Percentiles rank a stretch among this genome's conserved stretches.
These are phyloP conservation scores for Oxystoma pomonae DNA, from an alignment of 2,888 invertebrate genomes.

Conservation along the genomic window DNA sequence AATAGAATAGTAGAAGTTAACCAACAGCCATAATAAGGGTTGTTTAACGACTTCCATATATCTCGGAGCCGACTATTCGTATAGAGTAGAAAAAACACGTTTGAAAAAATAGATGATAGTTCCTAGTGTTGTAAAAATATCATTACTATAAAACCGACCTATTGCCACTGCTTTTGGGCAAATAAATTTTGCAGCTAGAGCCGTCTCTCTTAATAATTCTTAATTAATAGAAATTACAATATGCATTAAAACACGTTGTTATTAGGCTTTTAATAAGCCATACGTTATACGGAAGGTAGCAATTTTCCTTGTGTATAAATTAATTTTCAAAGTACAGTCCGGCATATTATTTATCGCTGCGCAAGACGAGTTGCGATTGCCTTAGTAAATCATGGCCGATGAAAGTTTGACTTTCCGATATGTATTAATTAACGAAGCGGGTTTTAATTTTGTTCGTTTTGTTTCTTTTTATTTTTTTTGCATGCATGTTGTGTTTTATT, in stretches of 20 bases:
- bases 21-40: too few relatives aligned
- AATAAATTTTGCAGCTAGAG: slow-evolving; percentile 37
- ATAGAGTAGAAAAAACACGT: too few relatives aligned
- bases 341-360: not conserved
- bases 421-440: slow-evolving; percentile 31
- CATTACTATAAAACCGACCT: too few relatives aligned
- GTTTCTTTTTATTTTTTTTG: not conserved
- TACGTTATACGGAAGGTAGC: slow-evolving; percentile 33
- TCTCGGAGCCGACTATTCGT: too few relatives aligned
- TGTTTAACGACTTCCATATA: too few relatives aligned
- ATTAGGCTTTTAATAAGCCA: slow-evolving; percentile 41
- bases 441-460: not conserved
- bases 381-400: slow-evolving; percentile 20
- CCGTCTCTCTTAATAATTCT: slow-evolving; percentile 38
- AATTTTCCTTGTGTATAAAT: slow-evolving; percentile 38
- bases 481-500: not conserved
- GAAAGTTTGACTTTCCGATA: slow-evolving; percentile 26
- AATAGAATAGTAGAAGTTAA: too few relatives aligned
- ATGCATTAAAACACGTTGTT: slow-evolving; percentile 39
- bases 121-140: too few relatives aligned
- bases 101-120: too few relatives aligned
- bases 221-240: slow-evolving; percentile 41
- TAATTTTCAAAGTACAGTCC: slow-evolving; percentile 34
- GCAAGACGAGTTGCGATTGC: slow-evolving; percentile 15
- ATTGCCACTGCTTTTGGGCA: not conserved